phyloP scores from a whole-genome alignment of 2,888 invertebrate species.

The Lamellibrachia satsuma region DNA sequence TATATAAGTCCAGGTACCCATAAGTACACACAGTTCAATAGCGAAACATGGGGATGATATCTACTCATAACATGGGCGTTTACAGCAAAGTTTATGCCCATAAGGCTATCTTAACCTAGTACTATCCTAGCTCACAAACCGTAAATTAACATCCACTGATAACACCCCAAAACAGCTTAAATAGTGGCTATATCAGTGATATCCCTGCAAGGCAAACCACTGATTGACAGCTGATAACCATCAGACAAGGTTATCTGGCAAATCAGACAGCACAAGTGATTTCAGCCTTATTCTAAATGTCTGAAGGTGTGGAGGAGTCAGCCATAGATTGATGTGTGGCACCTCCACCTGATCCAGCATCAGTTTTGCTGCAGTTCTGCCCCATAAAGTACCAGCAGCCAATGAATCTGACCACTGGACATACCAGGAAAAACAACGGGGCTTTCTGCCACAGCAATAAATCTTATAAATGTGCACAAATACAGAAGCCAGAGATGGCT shows the following conservation, averaged over 20 bases:
- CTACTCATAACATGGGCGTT: background rate
- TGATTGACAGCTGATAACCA: background rate
- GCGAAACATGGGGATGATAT: too few species aligned
- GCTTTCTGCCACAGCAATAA: background rate
- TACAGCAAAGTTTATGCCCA: background rate
- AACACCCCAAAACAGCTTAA: background rate
- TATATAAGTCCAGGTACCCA: too few species aligned
- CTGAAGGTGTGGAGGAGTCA: background rate
- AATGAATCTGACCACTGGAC: background rate
- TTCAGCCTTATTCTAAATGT: background rate
- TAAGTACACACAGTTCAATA: too few species aligned
- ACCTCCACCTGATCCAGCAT: background rate
- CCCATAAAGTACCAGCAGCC: background rate
- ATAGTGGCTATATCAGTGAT: background rate
- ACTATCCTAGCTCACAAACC: background rate
- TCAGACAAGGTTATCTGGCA: background rate
- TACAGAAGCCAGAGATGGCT: background rate
- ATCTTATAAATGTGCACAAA: background rate
- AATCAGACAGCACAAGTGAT: background rate
- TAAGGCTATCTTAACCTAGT: background rate
- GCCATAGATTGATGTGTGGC: background rate
- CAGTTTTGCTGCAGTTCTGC: background rate
- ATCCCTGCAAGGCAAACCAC: background rate
- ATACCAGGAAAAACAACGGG: background rate
- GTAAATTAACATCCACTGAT: background rate